A percentile compares a stretch with the other conserved stretches of the same genome.
Conservation (phyloP, 2,888 invertebrate species). For the Agrochola lota region DNA sequence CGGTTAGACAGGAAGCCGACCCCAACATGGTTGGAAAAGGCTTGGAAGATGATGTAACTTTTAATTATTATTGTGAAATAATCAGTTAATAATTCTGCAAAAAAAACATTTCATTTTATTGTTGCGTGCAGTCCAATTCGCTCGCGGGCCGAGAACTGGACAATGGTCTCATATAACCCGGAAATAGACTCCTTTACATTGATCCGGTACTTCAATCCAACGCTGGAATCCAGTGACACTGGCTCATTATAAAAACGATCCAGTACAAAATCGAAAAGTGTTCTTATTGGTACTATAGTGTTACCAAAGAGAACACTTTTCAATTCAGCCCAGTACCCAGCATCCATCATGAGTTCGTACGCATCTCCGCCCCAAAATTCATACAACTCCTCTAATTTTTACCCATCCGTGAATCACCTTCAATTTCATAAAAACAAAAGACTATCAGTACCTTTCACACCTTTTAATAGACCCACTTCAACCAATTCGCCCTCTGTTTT, state of each 20-base stretch:
- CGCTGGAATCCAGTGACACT: not conserved
- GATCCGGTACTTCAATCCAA: not conserved
- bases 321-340: too few relatives aligned
- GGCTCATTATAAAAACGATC: not conserved
- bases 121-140: not conserved
- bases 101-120: not conserved
- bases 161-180: not conserved
- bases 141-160: not conserved
- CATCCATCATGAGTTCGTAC: too few relatives aligned
- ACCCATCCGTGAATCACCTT: too few relatives aligned
- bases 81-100: too few relatives aligned
- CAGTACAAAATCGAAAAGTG: not conserved
- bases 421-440: constrained; percentile 12
- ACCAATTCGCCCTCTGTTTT: constrained; percentile 35
- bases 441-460: constrained; percentile 11
- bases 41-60: too few relatives aligned
- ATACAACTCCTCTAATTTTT: too few relatives aligned
- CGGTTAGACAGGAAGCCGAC: too few relatives aligned
- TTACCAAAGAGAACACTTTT: not conserved
- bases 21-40: too few relatives aligned
- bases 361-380: too few relatives aligned
- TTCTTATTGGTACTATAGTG: not conserved
- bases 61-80: too few relatives aligned
- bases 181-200: not conserved
- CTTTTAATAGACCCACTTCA: constrained; percentile 34